Percentiles rank a stretch among this genome's conserved stretches.
These are phyloP conservation scores for Cygnus atratus DNA, from an alignment of 2,113 vertebrate species.

Conservation along the genomic window DNA sequence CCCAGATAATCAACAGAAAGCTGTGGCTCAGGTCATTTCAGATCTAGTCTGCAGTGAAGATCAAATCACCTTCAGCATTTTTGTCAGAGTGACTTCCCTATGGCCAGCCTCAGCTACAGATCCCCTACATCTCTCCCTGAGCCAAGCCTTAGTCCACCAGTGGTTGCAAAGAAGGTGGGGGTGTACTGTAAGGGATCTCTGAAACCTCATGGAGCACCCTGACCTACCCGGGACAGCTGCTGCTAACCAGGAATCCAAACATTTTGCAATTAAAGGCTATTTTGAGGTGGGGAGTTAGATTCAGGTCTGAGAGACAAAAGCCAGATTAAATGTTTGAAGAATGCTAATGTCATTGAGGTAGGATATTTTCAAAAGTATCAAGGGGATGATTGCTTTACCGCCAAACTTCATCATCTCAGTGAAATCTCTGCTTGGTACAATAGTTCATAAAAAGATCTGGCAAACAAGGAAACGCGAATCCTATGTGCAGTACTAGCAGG, in stretches of 20 bases:
- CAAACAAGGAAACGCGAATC: neutral
- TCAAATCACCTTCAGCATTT: neutral
- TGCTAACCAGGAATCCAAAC: neutral
- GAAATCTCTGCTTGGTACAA: neutral
- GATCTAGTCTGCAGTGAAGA: neutral
- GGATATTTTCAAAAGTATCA: neutral
- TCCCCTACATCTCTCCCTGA: neutral
- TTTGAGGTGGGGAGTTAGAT: neutral
- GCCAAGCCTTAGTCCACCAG: rapidly evolving
- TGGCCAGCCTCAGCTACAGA: neutral
- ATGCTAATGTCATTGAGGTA: neutral
- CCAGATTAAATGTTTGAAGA: neutral
- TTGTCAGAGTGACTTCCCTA: neutral
- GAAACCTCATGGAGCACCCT: neutral
- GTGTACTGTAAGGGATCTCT: neutral
- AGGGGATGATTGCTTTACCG: neutral
- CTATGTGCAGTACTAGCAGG: neutral
- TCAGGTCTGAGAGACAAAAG: neutral
- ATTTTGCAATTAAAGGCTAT: neutral
- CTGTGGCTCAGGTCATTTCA: neutral
- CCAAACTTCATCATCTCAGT: neutral
- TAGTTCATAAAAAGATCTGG: neutral
- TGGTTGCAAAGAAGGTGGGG: neutral
- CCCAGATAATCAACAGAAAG: neutral
- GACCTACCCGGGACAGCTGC: neutral